These are phyloP conservation scores for Danio albolineatus DNA, from an alignment of 2,797 vertebrate species.

Conservation along the genomic window DNA sequence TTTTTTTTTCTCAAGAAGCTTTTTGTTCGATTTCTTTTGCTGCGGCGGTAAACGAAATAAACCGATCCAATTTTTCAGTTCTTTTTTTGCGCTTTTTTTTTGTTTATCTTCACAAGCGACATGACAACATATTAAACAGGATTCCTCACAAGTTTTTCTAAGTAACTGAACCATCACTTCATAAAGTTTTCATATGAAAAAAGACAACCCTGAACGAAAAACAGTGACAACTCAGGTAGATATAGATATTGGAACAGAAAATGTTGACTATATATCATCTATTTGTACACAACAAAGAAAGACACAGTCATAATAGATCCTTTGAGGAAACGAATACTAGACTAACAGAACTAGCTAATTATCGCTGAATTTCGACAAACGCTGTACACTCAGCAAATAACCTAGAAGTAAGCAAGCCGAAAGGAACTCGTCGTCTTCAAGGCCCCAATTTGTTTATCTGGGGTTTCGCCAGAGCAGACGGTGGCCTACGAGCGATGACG, in stretches of 20 bases:
- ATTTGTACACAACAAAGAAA: slow-evolving; percentile 99
- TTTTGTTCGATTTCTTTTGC: slow-evolving; percentile 92
- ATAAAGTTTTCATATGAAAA: slow-evolving; percentile 99
- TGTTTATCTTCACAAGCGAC: slow-evolving; percentile 94
- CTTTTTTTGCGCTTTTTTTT: slow-evolving; percentile 70
- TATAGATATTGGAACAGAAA: slow-evolving; percentile 98
- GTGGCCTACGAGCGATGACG: slow-evolving; percentile 70
- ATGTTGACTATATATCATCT: slow-evolving; percentile 99
- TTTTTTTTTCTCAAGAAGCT: slow-evolving; percentile 76
- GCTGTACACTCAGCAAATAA: slow-evolving; percentile 98
- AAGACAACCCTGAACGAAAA: slow-evolving; percentile 99
- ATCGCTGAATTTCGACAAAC: slow-evolving; percentile 99
- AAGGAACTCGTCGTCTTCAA: slow-evolving; percentile 78
- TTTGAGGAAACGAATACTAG: slow-evolving; percentile 99
- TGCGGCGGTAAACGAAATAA: slow-evolving; percentile 89
- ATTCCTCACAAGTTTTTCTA: slow-evolving; percentile 99
- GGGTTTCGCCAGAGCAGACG: slow-evolving; percentile 73
- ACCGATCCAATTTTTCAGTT: slow-evolving; percentile 75
- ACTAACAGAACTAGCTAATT: slow-evolving; percentile 99
- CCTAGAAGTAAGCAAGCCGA: slow-evolving; percentile 87
- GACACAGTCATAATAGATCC: slow-evolving; percentile 98
- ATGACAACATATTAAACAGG: slow-evolving; percentile 99
- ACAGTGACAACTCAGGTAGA: slow-evolving; percentile 99
- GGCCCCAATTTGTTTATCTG: slow-evolving; percentile 76
- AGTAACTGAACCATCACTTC: slow-evolving; percentile 99